These are phyloP conservation scores for Pardalotus punctatus DNA, from an alignment of 2,113 vertebrate species.

Conservation along the genomic window DNA sequence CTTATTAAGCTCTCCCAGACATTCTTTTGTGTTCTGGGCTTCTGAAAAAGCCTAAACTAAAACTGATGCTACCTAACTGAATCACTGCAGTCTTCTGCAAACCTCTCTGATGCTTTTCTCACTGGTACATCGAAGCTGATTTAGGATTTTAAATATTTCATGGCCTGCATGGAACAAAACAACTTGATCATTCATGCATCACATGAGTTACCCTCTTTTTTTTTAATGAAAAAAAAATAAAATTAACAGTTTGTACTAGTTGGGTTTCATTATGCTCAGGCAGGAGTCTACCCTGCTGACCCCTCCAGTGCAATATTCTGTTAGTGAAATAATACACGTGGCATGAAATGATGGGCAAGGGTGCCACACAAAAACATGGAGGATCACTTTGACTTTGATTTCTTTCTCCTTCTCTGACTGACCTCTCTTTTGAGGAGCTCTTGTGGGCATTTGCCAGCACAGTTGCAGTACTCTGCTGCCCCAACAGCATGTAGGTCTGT, in stretches of 20 bases:
- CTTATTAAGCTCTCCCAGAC: conserved; percentile 48
- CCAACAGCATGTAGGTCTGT: neutral
- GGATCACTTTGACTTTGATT: neutral
- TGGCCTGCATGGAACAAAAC: neutral
- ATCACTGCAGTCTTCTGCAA: neutral
- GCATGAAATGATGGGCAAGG: neutral
- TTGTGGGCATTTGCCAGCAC: neutral
- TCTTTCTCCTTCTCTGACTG: neutral
- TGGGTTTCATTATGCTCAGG: neutral
- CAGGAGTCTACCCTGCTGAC: neutral
- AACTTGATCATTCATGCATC: neutral
- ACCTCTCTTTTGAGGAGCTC: neutral
- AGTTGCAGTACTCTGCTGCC: neutral
- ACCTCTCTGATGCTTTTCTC: neutral
- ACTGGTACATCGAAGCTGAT: neutral
- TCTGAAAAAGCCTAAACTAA: conserved; percentile 32
- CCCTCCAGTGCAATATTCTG: neutral
- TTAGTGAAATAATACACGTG: neutral
- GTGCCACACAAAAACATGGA: neutral
- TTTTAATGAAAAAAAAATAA: neutral
- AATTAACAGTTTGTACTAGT: neutral
- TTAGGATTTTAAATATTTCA: neutral
- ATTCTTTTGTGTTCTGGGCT: conserved; percentile 44
- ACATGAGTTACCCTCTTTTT: neutral
- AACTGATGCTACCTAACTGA: neutral